Evolutionary conservation across 2,888 invertebrate species (phyloP).

Genomic region (Cloeon dipterum): DNA sequence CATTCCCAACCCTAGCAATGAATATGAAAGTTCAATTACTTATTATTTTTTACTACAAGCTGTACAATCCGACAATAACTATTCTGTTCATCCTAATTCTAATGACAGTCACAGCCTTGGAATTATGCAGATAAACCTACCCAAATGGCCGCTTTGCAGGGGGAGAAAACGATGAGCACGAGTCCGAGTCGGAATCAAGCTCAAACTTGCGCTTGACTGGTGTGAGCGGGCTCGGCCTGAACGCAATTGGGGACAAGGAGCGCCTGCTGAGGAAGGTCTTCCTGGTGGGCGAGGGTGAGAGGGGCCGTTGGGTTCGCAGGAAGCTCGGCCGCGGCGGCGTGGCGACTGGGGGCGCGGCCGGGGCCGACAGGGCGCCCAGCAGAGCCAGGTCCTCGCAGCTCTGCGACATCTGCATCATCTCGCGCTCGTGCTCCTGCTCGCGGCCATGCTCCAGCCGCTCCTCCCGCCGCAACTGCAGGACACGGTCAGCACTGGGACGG

Average conservation of each 20-base stretch:
- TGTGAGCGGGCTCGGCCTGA: slow-evolving; percentile 51
- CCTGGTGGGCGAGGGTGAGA: background rate
- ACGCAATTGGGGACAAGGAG: slow-evolving; percentile 71
- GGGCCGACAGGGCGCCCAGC: slow-evolving; percentile 19
- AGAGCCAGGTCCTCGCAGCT: slow-evolving; percentile 80
- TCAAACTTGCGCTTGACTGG: slow-evolving; percentile 42
- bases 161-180: background rate
- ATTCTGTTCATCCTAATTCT: too few species aligned
- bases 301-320: slow-evolving; percentile 16
- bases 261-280: slow-evolving; percentile 18
- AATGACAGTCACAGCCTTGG: too few species aligned
- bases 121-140: too few species aligned
- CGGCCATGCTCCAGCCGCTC: slow-evolving; percentile 49
- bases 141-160: background rate
- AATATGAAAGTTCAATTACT: too few species aligned
- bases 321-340: slow-evolving; percentile 72
- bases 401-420: slow-evolving; percentile 83
- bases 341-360: slow-evolving; percentile 20
- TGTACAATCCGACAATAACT: too few species aligned
- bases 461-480: slow-evolving; percentile 71
- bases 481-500: slow-evolving; percentile 32
- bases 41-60: too few species aligned
- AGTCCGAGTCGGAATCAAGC: slow-evolving; percentile 16
- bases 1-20: too few species aligned
- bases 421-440: slow-evolving; percentile 79